Percentiles rank a stretch among this genome's conserved stretches.
phyloP scores from a whole-genome alignment of 2,797 vertebrate species.

The Uromys caudimaculatus region DNA sequence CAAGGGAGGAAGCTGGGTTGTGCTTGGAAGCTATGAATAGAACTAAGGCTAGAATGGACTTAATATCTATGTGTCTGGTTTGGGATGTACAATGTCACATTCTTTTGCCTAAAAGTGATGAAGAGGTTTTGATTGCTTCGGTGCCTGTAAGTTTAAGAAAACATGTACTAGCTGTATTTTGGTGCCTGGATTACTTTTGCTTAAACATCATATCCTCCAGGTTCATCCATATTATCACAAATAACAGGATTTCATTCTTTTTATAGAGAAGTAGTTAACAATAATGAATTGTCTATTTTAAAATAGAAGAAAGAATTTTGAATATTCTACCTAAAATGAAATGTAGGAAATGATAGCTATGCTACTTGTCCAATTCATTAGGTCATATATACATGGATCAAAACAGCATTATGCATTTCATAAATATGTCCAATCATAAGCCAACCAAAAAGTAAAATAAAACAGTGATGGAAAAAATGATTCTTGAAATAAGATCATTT shows the following conservation, averaged over 20 bases:
- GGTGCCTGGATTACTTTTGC: not conserved
- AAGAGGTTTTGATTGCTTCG: conserved; percentile 20
- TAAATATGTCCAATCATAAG: not conserved
- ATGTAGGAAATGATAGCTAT: not conserved
- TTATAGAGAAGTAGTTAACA: not conserved
- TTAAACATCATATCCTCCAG: not conserved
- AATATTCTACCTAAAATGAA: conserved; percentile 7
- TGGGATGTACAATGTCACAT: not conserved
- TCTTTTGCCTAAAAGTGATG: conserved; percentile 30
- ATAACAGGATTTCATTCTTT: not conserved
- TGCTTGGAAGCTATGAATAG: conserved; percentile 18
- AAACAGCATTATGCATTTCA: not conserved
- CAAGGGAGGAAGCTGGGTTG: not conserved
- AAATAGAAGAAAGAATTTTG: not conserved
- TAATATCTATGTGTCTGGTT: not conserved
- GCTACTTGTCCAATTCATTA: not conserved
- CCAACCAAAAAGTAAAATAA: not conserved
- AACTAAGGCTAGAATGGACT: not conserved
- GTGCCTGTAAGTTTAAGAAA: conserved; percentile 1
- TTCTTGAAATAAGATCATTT: not conserved
- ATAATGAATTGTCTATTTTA: not conserved
- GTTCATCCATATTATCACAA: conserved; percentile 7
- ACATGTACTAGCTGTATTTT: not conserved
- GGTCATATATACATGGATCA: not conserved
- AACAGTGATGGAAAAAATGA: not conserved